phyloP scores from a whole-genome alignment of 2,888 invertebrate genomes.

The Limnephilus lunatus region DNA sequence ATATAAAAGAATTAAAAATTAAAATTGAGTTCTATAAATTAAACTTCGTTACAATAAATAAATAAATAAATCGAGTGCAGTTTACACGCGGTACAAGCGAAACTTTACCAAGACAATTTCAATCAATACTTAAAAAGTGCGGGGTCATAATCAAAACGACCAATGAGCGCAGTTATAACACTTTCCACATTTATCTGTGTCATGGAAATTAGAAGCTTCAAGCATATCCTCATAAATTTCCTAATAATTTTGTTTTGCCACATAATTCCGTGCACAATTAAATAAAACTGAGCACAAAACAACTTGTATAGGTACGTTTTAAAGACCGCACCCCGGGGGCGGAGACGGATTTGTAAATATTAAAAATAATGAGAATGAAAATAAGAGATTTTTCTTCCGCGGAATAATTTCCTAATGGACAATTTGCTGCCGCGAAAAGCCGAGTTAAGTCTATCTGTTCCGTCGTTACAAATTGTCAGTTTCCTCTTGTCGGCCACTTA shows the following conservation, averaged over 20 bases:
- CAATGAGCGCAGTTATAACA: too few relatives aligned
- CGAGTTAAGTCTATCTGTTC: conserved; percentile 46
- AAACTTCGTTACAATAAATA: too few relatives aligned
- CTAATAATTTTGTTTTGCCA: background rate
- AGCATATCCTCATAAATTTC: background rate
- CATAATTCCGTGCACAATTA: background rate
- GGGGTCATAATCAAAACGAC: too few relatives aligned
- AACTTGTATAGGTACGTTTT: background rate
- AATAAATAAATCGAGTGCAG: too few relatives aligned
- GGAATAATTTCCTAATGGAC: conserved; percentile 41
- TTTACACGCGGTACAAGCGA: too few relatives aligned
- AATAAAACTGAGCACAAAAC: background rate
- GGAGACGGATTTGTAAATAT: conserved; percentile 8
- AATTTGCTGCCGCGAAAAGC: conserved; percentile 47
- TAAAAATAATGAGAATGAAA: conserved; percentile 44
- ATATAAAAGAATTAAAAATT: too few relatives aligned
- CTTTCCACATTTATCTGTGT: too few relatives aligned
- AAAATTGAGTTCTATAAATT: too few relatives aligned
- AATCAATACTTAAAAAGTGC: too few relatives aligned
- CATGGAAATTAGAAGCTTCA: background rate
- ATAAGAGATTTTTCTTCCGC: conserved; percentile 43
- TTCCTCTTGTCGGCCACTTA: conserved; percentile 53
- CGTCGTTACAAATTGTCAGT: conserved; percentile 56
- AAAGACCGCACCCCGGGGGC: conserved; percentile 2
- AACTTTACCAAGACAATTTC: too few relatives aligned